Conservation (phyloP, 2,888 invertebrate species). For the Nasonovia ribisnigri region DNA sequence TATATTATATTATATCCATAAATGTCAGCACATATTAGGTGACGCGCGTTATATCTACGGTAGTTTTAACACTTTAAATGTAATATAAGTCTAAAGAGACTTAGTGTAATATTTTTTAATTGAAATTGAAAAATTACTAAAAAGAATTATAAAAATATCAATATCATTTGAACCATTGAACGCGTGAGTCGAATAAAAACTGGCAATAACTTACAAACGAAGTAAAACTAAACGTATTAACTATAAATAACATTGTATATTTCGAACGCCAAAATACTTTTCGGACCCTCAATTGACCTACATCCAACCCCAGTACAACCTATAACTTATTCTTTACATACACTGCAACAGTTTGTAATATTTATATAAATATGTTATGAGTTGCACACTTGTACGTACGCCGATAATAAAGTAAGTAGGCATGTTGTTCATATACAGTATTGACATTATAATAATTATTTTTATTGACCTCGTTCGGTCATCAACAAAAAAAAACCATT, state of each 20-base stretch:
- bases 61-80: background rate
- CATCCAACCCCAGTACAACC: background rate
- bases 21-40: background rate
- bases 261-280: background rate
- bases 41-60: background rate
- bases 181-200: background rate
- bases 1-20: background rate
- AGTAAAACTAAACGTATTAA: background rate
- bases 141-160: background rate
- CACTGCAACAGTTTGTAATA: background rate
- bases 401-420: background rate
- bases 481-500: too few relatives aligned
- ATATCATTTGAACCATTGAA: background rate
- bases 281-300: constrained; percentile 10
- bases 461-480: background rate
- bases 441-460: background rate
- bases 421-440: too few relatives aligned
- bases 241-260: background rate
- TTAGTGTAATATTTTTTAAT: background rate
- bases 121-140: background rate
- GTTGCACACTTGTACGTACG: accelerated
- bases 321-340: background rate
- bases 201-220: background rate
- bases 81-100: background rate
- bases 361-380: background rate